These are phyloP conservation scores for Campaea margaritaria DNA, from an alignment of 2,888 invertebrate genomes.

Conservation along the genomic window DNA sequence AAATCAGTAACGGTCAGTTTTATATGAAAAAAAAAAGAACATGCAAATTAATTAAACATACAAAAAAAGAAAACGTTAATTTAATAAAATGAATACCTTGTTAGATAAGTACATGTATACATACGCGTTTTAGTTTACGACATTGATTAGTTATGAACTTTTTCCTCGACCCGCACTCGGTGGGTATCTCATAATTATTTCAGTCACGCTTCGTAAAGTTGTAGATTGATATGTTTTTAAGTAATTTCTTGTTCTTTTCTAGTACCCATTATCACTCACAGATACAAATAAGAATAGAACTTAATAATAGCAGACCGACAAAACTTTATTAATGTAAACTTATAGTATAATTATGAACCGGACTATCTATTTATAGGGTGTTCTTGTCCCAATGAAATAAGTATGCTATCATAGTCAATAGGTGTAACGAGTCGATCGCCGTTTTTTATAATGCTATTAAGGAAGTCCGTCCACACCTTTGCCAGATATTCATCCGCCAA, in stretches of 20 bases:
- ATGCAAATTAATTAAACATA: background rate
- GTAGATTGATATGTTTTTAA: slow-evolving; percentile 51
- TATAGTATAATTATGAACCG: too few relatives aligned
- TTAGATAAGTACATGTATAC: background rate
- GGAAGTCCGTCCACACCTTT: too few relatives aligned
- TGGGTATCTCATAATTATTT: slow-evolving; percentile 48
- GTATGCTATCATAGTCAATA: too few relatives aligned
- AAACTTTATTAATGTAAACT: slow-evolving; percentile 14
- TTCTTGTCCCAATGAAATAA: too few relatives aligned
- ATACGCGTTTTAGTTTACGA: slow-evolving; percentile 29
- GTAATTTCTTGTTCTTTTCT: slow-evolving; percentile 33
- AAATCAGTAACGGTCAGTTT: background rate
- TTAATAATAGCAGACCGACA: slow-evolving; percentile 10
- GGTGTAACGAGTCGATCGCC: too few relatives aligned
- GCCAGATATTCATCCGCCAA: too few relatives aligned
- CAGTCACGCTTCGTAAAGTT: slow-evolving; percentile 50
- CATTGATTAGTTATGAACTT: slow-evolving; percentile 24
- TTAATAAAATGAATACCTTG: too few relatives aligned
- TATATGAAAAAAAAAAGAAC: background rate
- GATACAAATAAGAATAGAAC: slow-evolving; percentile 19
- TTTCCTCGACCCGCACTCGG: slow-evolving; percentile 22
- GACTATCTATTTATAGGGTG: too few relatives aligned
- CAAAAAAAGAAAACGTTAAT: too few relatives aligned
- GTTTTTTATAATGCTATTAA: too few relatives aligned
- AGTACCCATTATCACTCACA: slow-evolving; percentile 25